Evolutionary conservation across 2,113 vertebrate species (phyloP), one percentile per base, ranked within the genome.

Genomic region (Odobenus rosmarus): DNA sequence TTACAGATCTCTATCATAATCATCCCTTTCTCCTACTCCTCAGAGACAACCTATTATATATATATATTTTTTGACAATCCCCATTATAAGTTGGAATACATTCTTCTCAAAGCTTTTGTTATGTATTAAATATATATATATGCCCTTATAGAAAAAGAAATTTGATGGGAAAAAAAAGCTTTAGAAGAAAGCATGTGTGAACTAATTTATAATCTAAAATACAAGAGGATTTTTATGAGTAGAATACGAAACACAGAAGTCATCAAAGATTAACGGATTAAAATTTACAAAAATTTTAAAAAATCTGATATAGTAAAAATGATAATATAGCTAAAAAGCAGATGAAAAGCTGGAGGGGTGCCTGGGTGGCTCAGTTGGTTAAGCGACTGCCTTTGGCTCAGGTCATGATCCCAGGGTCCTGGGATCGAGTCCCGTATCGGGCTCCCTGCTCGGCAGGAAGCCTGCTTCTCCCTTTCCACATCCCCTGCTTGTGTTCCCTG

Each of bases 241-340:
- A 64, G 74, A 95, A 89, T 77, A 83, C 15, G 95, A 95, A 95
- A 53, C 15, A 19, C n/a, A 88, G 10, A 92, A 77, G 46, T 77
- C 31, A 85, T 36, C 84, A 85, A 96, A 71, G 6, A 93, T 16
- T 71, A 79, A 80, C 39, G 24, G 24, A 93, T 90, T 71, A 90
- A 26, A 93, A 82, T 76, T 53, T 86, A 42, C 24, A 74, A 87
- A 97, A 90, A 72, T 64, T 67, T 67, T 28, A 1, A 21, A 76
- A 92, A 67, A 6, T 69, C 88, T 92, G 26, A 96, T n/a, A 39
- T 23, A 92, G 49, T 21, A 95, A 88, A 82, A 96, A 77, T 64
- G 18, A 26, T 33, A 24, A 80, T 64, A 84, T 31, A 72, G 23
- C 51, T 93, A 80, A 79, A 93, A 90, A 71, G 21, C 57, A 59